Evolutionary conservation across 2,888 invertebrate species (phyloP).

Genomic region (Arrhopalites spinosus): DNA sequence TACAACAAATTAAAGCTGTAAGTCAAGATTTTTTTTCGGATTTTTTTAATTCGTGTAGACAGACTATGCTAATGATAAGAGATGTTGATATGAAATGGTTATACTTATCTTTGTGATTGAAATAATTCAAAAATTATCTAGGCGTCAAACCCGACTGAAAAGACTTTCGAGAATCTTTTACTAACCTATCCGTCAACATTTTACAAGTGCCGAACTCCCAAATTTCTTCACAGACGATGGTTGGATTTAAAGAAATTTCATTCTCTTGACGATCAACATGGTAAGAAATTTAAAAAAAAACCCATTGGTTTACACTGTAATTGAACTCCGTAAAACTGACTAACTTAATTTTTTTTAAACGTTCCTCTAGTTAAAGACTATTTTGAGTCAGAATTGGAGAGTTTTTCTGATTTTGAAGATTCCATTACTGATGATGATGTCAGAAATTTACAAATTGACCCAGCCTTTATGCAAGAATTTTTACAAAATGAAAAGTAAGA

Average conservation of each 20-base stretch:
- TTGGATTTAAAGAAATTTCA: conserved; percentile 88
- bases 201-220: conserved; percentile 84
- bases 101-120: too few relatives aligned
- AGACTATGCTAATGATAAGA: too few relatives aligned
- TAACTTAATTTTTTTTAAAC: background rate
- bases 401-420: conserved; percentile 91
- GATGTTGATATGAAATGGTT: too few relatives aligned
- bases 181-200: conserved; percentile 83
- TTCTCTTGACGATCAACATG: conserved; percentile 85
- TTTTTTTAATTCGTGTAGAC: too few relatives aligned
- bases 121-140: conserved; percentile 9
- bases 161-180: conserved; percentile 69
- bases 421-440: conserved; percentile 72
- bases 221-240: conserved; percentile 87
- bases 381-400: conserved; percentile 56
- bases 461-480: conserved; percentile 28
- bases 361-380: conserved; percentile 36
- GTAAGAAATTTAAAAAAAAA: too few relatives aligned
- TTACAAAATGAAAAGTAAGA: conserved; percentile 27
- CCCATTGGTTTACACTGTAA: too few relatives aligned
- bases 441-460: conserved; percentile 27
- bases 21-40: conserved; percentile 56
- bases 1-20: conserved; percentile 80
- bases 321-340: background rate
- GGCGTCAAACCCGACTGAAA: conserved; percentile 23